Evolutionary conservation across 1,140 invertebrate genomes (phyloP).

Genomic region (Cydia splendana): DNA sequence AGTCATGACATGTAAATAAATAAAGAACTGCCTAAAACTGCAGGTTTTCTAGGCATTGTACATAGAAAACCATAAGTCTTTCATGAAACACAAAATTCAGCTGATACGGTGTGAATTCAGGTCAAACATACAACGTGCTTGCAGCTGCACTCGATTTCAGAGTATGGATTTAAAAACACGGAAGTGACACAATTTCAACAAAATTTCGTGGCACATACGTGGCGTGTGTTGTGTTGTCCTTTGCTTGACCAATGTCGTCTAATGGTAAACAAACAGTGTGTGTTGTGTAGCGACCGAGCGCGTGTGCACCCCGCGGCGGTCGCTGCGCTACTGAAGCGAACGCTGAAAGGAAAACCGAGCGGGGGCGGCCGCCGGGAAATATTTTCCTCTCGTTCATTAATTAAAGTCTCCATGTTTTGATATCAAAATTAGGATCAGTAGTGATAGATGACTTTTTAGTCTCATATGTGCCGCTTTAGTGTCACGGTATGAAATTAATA

Average conservation of each 20-base stretch:
- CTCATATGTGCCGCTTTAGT: background rate
- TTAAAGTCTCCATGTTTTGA: constrained; percentile 19
- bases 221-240: constrained; percentile 59
- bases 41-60: background rate
- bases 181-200: constrained; percentile 17
- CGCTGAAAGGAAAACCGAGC: constrained; percentile 43
- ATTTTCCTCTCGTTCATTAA: constrained; percentile 38
- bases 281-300: constrained; percentile 39
- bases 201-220: constrained; percentile 48
- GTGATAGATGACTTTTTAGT: constrained; percentile 23
- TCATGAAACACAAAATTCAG: constrained; percentile 39
- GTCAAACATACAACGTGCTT: constrained; percentile 49
- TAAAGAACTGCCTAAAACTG: background rate
- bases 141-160: constrained; percentile 34
- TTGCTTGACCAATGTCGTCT: constrained; percentile 55
- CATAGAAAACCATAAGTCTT: background rate
- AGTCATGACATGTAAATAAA: background rate
- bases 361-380: constrained; percentile 49
- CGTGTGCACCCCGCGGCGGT: constrained; percentile 55
- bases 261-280: constrained; percentile 68
- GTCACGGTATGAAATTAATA: background rate
- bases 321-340: constrained; percentile 58
- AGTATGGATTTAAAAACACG: background rate
- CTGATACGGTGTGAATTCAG: constrained; percentile 48
- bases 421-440: constrained; percentile 2